Percentiles rank a stretch among this genome's conserved stretches.
phyloP scores from a whole-genome alignment of 2,113 vertebrate genomes.

The Myotis davidii region DNA sequence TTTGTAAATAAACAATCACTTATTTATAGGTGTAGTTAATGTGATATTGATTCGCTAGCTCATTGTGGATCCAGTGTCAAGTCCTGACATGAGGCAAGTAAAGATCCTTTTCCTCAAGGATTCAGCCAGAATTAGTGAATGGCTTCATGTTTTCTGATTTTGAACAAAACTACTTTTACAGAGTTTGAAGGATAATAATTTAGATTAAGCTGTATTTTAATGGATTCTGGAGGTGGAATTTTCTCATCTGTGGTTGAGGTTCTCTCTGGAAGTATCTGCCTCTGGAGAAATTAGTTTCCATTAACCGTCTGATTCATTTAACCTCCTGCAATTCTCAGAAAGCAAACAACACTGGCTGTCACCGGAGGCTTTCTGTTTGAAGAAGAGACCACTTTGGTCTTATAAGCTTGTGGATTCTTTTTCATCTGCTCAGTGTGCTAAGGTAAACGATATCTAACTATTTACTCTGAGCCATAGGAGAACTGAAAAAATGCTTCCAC shows the following conservation, averaged over 20 bases:
- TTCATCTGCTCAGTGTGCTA: slow-evolving; percentile 61
- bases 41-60: slow-evolving; percentile 62
- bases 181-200: slow-evolving; percentile 29
- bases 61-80: slow-evolving; percentile 6
- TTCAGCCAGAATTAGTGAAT: not conserved
- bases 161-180: not conserved
- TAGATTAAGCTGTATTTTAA: slow-evolving; percentile 56
- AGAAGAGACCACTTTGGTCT: slow-evolving; percentile 68
- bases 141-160: slow-evolving; percentile 35
- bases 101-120: slow-evolving; percentile 46
- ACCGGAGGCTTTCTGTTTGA: slow-evolving; percentile 72
- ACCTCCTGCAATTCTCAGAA: slow-evolving; percentile 68
- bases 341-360: slow-evolving; percentile 69
- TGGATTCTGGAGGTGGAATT: not conserved
- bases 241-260: slow-evolving; percentile 31
- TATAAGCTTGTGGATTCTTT: slow-evolving; percentile 69
- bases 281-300: slow-evolving; percentile 72
- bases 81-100: not conserved
- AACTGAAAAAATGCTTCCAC: slow-evolving; percentile 45
- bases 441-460: slow-evolving; percentile 75
- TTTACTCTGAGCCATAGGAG: slow-evolving; percentile 56
- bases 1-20: slow-evolving; percentile 65
- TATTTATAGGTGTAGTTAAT: slow-evolving; percentile 63
- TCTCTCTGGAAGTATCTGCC: slow-evolving; percentile 33
- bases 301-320: slow-evolving; percentile 75